Evolutionary conservation across 2,113 vertebrate genomes (phyloP).

Genomic region (Sula dactylatra): DNA sequence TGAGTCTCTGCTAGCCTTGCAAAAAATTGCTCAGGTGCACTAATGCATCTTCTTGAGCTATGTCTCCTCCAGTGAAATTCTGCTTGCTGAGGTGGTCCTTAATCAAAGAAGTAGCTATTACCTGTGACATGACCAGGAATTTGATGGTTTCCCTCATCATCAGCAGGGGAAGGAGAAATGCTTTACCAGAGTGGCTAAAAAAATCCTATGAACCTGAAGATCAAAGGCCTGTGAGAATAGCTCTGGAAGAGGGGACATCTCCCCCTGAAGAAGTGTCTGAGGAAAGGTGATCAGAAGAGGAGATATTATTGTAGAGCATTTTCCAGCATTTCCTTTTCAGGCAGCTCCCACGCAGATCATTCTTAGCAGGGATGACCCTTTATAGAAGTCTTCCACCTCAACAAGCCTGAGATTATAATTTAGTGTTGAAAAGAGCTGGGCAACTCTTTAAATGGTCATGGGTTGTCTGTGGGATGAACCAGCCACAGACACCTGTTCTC

Average conservation of each 20-base stretch:
- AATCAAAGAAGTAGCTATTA: constrained; percentile 13
- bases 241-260: background rate
- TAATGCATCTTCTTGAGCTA: constrained; percentile 32
- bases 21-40: background rate
- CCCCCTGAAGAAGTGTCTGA: background rate
- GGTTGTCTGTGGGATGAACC: background rate
- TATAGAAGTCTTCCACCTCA: background rate
- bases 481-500: background rate
- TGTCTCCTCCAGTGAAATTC: background rate
- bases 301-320: background rate
- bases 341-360: background rate
- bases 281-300: background rate
- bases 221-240: background rate
- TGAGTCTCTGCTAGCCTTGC: background rate
- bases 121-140: background rate
- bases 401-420: background rate
- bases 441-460: background rate
- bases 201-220: background rate
- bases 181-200: background rate
- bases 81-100: constrained; percentile 4
- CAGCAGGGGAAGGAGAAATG: background rate
- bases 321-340: background rate
- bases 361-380: background rate
- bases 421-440: background rate
- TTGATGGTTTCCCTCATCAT: background rate